Evolutionary conservation across 2,888 invertebrate species (phyloP).

Genomic region (Nomada ruficornis): DNA sequence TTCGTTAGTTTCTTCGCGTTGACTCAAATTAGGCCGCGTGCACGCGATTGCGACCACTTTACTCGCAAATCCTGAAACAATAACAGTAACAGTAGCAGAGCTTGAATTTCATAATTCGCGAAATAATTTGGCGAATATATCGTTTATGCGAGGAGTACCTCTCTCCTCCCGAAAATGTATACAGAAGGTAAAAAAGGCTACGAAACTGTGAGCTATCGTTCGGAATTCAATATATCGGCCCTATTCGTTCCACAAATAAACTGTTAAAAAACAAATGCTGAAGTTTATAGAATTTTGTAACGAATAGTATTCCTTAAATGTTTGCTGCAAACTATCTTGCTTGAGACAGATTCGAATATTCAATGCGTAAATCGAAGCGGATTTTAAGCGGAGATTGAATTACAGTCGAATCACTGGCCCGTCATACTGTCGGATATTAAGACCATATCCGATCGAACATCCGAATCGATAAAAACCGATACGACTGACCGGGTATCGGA

Average conservation of each 20-base stretch:
- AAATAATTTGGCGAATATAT: no score
- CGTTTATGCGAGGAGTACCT: no score
- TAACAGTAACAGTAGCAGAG: background rate
- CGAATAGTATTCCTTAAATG: no score
- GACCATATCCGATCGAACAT: constrained; percentile 19
- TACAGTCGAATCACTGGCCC: constrained; percentile 26
- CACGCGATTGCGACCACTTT: background rate
- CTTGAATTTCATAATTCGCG: background rate
- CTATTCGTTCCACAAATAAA: no score
- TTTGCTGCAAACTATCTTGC: background rate
- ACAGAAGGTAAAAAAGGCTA: no score
- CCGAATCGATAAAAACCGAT: constrained; percentile 28
- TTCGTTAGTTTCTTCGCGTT: constrained; percentile 47
- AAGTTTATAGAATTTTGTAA: no score
- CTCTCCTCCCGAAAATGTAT: no score
- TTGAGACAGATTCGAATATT: background rate
- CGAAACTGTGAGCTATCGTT: background rate
- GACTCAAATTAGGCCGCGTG: background rate
- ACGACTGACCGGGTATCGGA: constrained; percentile 6
- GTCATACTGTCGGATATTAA: constrained; percentile 26
- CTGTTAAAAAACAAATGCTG: no score
- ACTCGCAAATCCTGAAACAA: constrained; percentile 3
- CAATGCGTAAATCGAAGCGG: background rate
- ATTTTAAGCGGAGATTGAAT: constrained; percentile 28
- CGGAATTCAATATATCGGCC: background rate